Conservation (phyloP, 64 coral and sea anemone species). For the Actinia equina region DNA sequence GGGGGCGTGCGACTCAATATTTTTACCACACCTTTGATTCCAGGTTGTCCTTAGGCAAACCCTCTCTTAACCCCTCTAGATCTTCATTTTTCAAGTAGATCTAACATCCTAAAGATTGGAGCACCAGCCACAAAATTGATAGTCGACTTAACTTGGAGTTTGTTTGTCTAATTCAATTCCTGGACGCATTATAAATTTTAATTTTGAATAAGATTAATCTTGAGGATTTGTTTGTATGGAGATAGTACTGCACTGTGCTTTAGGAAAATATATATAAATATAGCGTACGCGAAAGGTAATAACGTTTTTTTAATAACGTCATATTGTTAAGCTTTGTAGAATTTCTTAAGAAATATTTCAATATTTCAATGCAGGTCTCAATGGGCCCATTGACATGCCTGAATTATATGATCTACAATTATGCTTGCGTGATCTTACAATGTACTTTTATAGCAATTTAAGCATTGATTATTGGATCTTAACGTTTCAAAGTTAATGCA, state of each 20-base stretch:
- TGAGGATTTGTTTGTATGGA: neutral
- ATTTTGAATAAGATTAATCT: neutral
- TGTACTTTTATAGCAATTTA: neutral
- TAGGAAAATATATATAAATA: neutral
- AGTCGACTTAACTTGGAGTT: neutral
- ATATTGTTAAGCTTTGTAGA: too few species aligned
- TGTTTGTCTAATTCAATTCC: neutral
- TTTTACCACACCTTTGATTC: constrained; percentile 7
- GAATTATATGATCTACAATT: too few species aligned
- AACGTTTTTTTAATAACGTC: too few species aligned
- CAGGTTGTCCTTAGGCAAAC: neutral
- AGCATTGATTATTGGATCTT: neutral
- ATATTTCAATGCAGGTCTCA: neutral
- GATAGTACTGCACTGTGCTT: neutral
- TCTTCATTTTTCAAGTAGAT: neutral
- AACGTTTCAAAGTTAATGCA: neutral
- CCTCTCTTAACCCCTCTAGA: neutral
- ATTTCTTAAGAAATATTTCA: too few species aligned
- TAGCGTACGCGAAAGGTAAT: neutral
- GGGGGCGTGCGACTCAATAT: neutral
- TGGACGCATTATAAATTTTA: neutral
- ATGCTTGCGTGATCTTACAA: neutral
- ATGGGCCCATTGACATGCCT: too few species aligned
- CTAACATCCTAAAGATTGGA: neutral
- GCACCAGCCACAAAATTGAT: neutral